Percentiles rank a stretch among this genome's conserved stretches.
These are phyloP conservation scores for Teleogryllus oceanicus DNA, from an alignment of 2,888 invertebrate species.

Conservation along the genomic window DNA sequence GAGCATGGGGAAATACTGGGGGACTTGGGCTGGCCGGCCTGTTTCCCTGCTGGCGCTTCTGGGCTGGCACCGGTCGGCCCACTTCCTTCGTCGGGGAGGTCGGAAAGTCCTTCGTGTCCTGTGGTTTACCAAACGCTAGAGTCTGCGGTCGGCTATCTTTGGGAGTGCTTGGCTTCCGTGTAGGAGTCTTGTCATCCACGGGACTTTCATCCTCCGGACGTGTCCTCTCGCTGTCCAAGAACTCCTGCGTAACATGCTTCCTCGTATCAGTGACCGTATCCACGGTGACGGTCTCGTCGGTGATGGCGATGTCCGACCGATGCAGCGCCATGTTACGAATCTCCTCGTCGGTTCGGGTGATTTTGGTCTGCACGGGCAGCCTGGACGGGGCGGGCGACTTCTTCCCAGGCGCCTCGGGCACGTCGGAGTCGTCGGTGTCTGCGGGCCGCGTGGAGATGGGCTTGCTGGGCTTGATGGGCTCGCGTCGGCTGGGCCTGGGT, in stretches of 20 bases:
- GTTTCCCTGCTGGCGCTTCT: too few species aligned
- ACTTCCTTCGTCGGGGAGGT: background rate
- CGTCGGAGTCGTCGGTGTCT: background rate
- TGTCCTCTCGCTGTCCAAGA: background rate
- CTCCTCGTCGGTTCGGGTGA: slow-evolving; percentile 19
- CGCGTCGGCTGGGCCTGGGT: slow-evolving; percentile 3
- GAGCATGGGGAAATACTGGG: slow-evolving; percentile 37
- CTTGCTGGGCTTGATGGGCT: slow-evolving; percentile 34
- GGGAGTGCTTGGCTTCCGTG: background rate
- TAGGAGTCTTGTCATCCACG: too few species aligned
- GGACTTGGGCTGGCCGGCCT: slow-evolving; percentile 24
- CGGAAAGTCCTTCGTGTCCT: background rate
- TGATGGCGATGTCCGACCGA: background rate
- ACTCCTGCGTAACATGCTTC: background rate
- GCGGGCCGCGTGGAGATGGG: slow-evolving; percentile 30
- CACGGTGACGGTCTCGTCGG: background rate
- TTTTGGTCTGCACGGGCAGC: background rate
- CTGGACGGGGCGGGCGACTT: background rate
- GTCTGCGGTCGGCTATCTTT: background rate
- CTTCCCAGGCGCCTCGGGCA: background rate
- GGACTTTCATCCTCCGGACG: too few species aligned
- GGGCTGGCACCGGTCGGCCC: background rate
- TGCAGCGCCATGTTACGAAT: background rate
- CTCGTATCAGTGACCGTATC: background rate
- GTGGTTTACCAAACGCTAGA: background rate